Base-by-base conservation (phyloP, 1,140 invertebrate species). In the Bombus waltoni region DNA sequence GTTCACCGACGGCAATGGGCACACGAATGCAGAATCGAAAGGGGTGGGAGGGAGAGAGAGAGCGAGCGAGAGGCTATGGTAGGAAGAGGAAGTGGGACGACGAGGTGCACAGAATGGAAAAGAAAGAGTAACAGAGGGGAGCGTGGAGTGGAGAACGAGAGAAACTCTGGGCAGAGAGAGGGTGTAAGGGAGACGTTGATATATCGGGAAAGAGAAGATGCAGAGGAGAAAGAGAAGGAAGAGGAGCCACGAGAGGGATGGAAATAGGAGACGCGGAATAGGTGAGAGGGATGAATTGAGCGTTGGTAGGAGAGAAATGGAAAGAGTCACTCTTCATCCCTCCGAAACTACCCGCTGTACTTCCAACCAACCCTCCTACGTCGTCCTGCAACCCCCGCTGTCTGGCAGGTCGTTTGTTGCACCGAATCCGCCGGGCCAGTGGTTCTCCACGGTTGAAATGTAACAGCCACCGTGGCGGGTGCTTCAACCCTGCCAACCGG, bases 351-450 rank as follows among this genome's bases (percentile, higher is more conserved):
- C 92, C 92, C 90, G 77, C 91, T 86, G 87, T 85, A 89, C 86
- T 83, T 83, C 88, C 77, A 87, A 89, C 89, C 87, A 86, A 82
- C 86, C 83, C 47, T 74, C 82, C 81, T 83, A 79, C 78, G 86
- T 81, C 76, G 80, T 89, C 87, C 85, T 80, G 86, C 92, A 90
- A 92, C 91, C 90, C 92, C 87, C 93, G 91, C 91, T 89, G 94
- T 94, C 94, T 94, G 92, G 93, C 87, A 83, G 83, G 85, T 91
- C 92, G 92, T 93, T 94, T 93, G 94, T 94, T 94, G 94, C 93
- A 94, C 93, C 93, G 91, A 93, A 93, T 93, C 91, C 89, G 90
- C 89, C 89, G 91, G 87, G 78, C 62, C 94, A 94, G 94, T 44
- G 94, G 90, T 85, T 93, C 94, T 95, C 94, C 94, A 88, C 80